Percentiles rank a stretch among this genome's conserved stretches.
phyloP scores from a whole-genome alignment of 2,113 vertebrate species.

The cattle (Bos taurus) region ARS-UCD2.0 NC_037336.1:82689501-82690000 shows the following conservation, averaged over 20 bases:
- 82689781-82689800: accelerated
- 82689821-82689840: not conserved
- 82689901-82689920: not conserved
- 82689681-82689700: not conserved
- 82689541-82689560: not conserved
- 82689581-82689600: not conserved
- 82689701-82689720: not conserved
- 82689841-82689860: not conserved
- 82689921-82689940: not conserved
- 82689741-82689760: not conserved
- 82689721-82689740: not conserved
- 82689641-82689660: not conserved
- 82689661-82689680: not conserved
- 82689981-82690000: not conserved
- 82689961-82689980: not conserved
- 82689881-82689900: not conserved
- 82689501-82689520: not conserved
- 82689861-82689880: not conserved
- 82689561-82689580: not conserved
- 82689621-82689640: not conserved
- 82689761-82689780: not conserved
- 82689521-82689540: not conserved
- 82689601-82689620: not conserved
- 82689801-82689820: not conserved
- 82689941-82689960: not conserved